phyloP scores from a whole-genome alignment of 2,888 invertebrate species.

The Brachyopa scutellaris region DNA sequence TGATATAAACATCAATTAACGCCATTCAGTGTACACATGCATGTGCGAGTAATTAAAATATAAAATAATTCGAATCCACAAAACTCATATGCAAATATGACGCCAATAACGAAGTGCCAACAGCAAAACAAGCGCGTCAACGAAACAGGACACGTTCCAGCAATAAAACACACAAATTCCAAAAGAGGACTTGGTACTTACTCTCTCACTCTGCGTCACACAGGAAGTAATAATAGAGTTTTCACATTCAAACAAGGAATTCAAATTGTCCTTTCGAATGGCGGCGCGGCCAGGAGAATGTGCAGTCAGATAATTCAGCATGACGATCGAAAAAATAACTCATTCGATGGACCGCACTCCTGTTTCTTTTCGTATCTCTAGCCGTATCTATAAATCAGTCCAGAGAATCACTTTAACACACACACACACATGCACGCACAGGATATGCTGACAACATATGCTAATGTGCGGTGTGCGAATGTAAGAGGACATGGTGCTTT shows the following conservation, averaged over 20 bases:
- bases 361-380: conserved; percentile 20
- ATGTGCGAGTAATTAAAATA: conserved; percentile 55
- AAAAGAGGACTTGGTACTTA: conserved; percentile 27
- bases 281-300: background rate
- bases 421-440: background rate
- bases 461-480: conserved; percentile 65
- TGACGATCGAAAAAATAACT: conserved; percentile 42
- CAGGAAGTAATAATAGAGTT: conserved; percentile 81
- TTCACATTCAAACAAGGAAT: conserved; percentile 79
- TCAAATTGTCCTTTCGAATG: conserved; percentile 8
- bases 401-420: background rate
- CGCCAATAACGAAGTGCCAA: conserved; percentile 40
- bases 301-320: conserved; percentile 25
- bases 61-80: conserved; percentile 22
- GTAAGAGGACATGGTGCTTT: conserved; percentile 55
- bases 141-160: conserved; percentile 50
- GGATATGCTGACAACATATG: conserved; percentile 54
- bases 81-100: conserved; percentile 65
- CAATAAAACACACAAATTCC: conserved; percentile 62
- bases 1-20: conserved; percentile 38
- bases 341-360: conserved; percentile 29
- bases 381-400: conserved; percentile 40
- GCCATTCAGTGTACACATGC: conserved; percentile 23
- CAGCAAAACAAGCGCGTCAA: background rate
- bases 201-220: conserved; percentile 15